Evolutionary conservation across 1,140 invertebrate genomes (phyloP).

Genomic region (Bathynomus jamesi): DNA sequence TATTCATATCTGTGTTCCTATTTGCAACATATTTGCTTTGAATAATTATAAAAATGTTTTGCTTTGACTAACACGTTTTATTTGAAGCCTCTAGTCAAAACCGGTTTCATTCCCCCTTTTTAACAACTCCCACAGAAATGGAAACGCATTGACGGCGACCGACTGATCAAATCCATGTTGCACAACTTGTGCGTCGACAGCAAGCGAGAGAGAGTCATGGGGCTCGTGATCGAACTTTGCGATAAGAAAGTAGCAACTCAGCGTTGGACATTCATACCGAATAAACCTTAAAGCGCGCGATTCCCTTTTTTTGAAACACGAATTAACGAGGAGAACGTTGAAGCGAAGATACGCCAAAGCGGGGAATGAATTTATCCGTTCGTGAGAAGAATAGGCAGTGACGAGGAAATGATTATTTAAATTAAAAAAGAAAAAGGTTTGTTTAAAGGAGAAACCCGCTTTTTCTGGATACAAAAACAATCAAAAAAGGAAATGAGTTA

Average conservation of each 20-base stretch:
- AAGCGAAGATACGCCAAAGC: too few species aligned
- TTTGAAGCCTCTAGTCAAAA: neutral
- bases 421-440: too few species aligned
- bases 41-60: neutral
- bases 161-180: conserved; percentile 41
- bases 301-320: neutral
- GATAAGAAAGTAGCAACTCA: conserved; percentile 41
- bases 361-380: too few species aligned
- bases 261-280: conserved; percentile 39
- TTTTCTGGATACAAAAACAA: too few species aligned
- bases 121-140: conserved; percentile 39
- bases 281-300: neutral
- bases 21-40: neutral
- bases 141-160: conserved; percentile 38
- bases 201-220: conserved; percentile 38
- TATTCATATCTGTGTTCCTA: neutral
- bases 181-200: conserved; percentile 46
- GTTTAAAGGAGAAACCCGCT: too few species aligned
- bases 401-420: too few species aligned
- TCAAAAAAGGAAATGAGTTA: too few species aligned
- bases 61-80: neutral
- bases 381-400: too few species aligned
- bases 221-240: conserved; percentile 42
- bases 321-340: neutral
- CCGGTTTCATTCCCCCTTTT: neutral